Percentiles rank a stretch among this genome's conserved stretches.
Conservation (phyloP, 1,140 invertebrate genomes). For the Dendrolimus kikuchii region DNA sequence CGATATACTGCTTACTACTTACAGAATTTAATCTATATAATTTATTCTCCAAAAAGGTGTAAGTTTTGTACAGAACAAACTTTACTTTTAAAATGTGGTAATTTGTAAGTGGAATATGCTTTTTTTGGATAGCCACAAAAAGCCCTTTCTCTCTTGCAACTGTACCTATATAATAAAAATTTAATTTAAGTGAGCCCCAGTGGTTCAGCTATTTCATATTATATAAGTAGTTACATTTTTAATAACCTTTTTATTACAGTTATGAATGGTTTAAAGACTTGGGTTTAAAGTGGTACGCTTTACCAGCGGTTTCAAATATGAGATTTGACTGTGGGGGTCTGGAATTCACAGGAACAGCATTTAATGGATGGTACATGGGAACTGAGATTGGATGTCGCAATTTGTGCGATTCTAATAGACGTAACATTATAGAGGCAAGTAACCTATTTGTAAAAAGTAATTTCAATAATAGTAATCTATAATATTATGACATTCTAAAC, state of each 20-base stretch:
- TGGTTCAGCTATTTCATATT: not conserved
- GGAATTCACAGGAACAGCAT: constrained; percentile 92
- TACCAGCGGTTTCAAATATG: constrained; percentile 91
- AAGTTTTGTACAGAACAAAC: too few relatives aligned
- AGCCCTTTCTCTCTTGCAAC: too few relatives aligned
- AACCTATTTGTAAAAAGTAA: not conserved
- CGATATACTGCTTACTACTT: too few relatives aligned
- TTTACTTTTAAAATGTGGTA: too few relatives aligned
- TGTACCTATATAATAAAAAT: too few relatives aligned
- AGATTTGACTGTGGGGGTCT: constrained; percentile 95
- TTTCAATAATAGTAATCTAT: not conserved
- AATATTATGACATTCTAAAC: too few relatives aligned
- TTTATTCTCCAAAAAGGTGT: too few relatives aligned
- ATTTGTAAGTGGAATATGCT: too few relatives aligned
- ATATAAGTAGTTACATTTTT: not conserved
- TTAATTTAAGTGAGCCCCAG: too few relatives aligned
- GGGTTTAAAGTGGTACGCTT: constrained; percentile 89
- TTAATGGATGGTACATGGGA: constrained; percentile 98
- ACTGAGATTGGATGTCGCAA: constrained; percentile 96
- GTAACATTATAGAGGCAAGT: constrained; percentile 89
- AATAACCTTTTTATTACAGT: constrained; percentile 65
- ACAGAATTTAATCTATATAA: too few relatives aligned
- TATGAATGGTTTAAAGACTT: constrained; percentile 93
- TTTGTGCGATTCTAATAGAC: constrained; percentile 87
- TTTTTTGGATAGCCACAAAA: too few relatives aligned